These are phyloP conservation scores for Macrotis lagotis DNA, from an alignment of 2,113 vertebrate species.

Conservation along the genomic window DNA sequence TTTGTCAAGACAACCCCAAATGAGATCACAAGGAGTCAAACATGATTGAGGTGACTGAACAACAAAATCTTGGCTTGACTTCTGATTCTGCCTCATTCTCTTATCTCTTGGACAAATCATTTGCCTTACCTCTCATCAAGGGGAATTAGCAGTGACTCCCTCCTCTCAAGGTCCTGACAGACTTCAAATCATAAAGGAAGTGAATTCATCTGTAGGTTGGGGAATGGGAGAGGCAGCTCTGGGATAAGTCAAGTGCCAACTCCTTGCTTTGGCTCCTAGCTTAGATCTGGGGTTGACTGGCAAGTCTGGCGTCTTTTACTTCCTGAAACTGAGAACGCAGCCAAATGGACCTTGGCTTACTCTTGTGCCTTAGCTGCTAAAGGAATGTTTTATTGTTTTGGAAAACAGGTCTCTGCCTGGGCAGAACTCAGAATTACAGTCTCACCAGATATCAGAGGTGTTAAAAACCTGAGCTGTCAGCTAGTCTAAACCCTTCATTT, in stretches of 20 bases:
- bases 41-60: not conserved
- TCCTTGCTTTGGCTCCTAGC: not conserved
- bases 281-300: not conserved
- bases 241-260: not conserved
- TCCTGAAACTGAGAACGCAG: not conserved
- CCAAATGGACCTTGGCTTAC: not conserved
- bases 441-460: not conserved
- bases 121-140: not conserved
- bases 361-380: not conserved
- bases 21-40: not conserved
- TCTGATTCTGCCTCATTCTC: not conserved
- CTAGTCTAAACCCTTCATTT: not conserved
- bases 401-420: not conserved
- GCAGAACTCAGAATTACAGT: not conserved
- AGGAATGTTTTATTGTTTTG: not conserved
- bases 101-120: not conserved
- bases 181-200: not conserved
- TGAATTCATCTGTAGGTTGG: not conserved
- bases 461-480: not conserved
- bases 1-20: not conserved
- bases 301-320: not conserved
- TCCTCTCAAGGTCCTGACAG: not conserved
- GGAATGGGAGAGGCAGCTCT: not conserved
- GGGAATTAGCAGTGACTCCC: not conserved
- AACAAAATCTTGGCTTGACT: not conserved